A percentile compares a stretch with the other conserved stretches of the same genome.
Evolutionary conservation across 1,140 invertebrate species (phyloP).

Genomic region (Hestina assimilis): DNA sequence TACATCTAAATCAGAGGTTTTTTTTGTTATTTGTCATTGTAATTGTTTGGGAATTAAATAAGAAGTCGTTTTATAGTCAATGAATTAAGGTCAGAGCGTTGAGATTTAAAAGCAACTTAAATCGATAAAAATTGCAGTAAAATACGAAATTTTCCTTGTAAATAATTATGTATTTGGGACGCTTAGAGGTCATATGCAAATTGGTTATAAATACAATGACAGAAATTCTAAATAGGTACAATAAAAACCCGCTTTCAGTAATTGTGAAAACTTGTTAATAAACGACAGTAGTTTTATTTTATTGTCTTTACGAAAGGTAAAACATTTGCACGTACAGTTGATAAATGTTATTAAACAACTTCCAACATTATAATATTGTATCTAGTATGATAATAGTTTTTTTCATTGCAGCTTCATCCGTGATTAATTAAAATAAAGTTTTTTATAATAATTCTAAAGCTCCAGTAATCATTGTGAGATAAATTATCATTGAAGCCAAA

Average conservation of each 20-base stretch:
- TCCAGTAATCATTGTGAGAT: too few species aligned
- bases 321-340: too few species aligned
- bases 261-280: background rate
- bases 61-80: background rate
- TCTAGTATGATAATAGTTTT: too few species aligned
- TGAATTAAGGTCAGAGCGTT: background rate
- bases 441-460: too few species aligned
- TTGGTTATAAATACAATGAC: conserved; percentile 4
- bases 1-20: conserved; percentile 82
- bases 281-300: background rate
- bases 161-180: conserved; percentile 19
- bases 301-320: too few species aligned
- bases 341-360: too few species aligned
- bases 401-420: too few species aligned
- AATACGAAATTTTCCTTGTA: conserved; percentile 23
- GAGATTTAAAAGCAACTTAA: background rate
- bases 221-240: background rate
- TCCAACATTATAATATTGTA: too few species aligned
- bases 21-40: background rate
- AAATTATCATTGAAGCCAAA: too few species aligned
- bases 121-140: conserved; percentile 2
- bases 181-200: conserved; percentile 13
- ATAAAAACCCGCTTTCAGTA: background rate
- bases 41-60: background rate
- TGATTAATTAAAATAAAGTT: too few species aligned